Percentiles rank a stretch among this genome's conserved stretches.
phyloP scores from a whole-genome alignment of 1,140 invertebrate species.

The Halyomorpha halys region DNA sequence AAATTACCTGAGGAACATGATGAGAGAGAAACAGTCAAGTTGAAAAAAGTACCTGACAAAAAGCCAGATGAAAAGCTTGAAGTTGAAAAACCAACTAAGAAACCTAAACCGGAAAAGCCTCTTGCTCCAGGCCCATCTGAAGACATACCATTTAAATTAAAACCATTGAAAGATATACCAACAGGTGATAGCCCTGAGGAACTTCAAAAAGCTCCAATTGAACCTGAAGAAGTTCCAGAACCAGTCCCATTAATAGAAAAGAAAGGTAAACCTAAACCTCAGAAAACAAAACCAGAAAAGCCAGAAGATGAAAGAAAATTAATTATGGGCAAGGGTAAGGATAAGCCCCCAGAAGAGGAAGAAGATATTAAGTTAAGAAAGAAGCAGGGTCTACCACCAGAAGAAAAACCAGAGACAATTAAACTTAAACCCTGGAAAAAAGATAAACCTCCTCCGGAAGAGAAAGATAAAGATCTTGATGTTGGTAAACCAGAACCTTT shows the following conservation, averaged over 20 bases:
- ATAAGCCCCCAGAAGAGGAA: conserved; percentile 34
- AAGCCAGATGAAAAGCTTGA: conserved; percentile 22
- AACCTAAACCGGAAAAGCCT: conserved; percentile 27
- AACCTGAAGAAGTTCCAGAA: conserved; percentile 30
- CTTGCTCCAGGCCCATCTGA: conserved; percentile 29
- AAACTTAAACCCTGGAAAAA: conserved; percentile 31
- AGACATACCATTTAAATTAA: conserved; percentile 28
- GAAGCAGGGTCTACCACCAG: conserved; percentile 35
- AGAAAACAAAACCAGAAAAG: conserved; percentile 29
- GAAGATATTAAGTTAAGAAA: conserved; percentile 39
- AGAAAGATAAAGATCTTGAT: conserved; percentile 26
- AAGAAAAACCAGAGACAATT: conserved; percentile 32
- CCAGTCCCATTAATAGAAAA: conserved; percentile 30
- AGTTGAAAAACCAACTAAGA: conserved; percentile 28
- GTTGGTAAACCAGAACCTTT: conserved; percentile 33
- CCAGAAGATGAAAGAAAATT: conserved; percentile 37
- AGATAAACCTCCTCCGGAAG: conserved; percentile 28
- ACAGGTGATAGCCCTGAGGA: conserved; percentile 29
- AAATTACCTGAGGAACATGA: conserved; percentile 31
- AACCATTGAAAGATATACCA: conserved; percentile 31
- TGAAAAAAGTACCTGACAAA: conserved; percentile 26
- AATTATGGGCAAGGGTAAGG: conserved; percentile 35
- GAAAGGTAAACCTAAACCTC: conserved; percentile 30
- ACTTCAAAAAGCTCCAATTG: conserved; percentile 28
- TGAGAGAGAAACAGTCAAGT: conserved; percentile 28